Evolutionary conservation across 1,140 invertebrate genomes (phyloP).

Genomic region (Eumeta japonica): DNA sequence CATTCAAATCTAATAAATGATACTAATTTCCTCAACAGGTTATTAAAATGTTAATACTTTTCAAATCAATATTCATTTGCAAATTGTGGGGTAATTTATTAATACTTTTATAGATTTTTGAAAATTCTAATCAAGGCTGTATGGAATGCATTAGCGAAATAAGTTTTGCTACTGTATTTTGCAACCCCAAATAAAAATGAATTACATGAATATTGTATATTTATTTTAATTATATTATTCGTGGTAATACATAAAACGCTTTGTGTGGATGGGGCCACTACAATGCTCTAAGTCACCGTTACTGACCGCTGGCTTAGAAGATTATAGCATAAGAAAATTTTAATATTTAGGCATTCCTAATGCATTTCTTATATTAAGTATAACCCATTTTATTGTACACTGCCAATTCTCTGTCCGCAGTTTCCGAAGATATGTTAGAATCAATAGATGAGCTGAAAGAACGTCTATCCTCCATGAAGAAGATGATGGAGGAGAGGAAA

Average conservation of each 20-base stretch:
- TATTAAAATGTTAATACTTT: too few species aligned
- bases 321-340: too few species aligned
- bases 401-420: slow-evolving; percentile 21
- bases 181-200: neutral
- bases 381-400: too few species aligned
- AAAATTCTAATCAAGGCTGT: neutral
- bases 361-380: too few species aligned
- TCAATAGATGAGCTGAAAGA: slow-evolving; percentile 77
- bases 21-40: too few species aligned
- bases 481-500: slow-evolving; percentile 71
- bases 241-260: too few species aligned
- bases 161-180: neutral
- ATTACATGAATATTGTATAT: neutral
- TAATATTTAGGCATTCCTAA: too few species aligned
- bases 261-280: too few species aligned
- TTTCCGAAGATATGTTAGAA: slow-evolving; percentile 63
- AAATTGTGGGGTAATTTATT: slow-evolving; percentile 2
- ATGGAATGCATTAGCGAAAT: neutral
- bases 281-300: too few species aligned
- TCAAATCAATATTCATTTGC: neutral
- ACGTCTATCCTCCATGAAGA: slow-evolving; percentile 74
- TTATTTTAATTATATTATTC: neutral
- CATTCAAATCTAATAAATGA: too few species aligned
- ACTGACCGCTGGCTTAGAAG: too few species aligned
- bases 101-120: neutral